Conservation (phyloP, 2,797 vertebrate genomes). For the Rhincodon typus region DNA sequence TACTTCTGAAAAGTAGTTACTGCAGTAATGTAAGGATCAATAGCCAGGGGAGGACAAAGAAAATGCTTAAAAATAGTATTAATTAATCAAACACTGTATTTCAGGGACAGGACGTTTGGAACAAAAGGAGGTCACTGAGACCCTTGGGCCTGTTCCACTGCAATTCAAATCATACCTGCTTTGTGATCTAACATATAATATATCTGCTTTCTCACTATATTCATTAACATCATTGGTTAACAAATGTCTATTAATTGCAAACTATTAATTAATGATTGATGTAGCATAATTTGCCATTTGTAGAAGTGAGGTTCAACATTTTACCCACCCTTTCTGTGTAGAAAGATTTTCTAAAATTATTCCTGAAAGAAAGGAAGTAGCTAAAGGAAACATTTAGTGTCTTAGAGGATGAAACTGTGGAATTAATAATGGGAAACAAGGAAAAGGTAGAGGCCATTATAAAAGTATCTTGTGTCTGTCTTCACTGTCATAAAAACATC, state of each 20-base stretch:
- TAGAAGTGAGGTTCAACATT: not conserved
- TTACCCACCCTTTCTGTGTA: not conserved
- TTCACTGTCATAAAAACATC: no score
- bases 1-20: not conserved
- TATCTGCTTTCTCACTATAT: not conserved
- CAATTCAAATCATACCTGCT: not conserved
- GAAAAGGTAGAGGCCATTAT: no score
- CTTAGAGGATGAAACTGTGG: no score
- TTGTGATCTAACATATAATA: not conserved
- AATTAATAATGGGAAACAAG: no score
- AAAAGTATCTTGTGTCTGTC: no score
- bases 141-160: not conserved
- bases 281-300: not conserved
- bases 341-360: not conserved
- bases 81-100: not conserved
- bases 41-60: not conserved
- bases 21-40: not conserved
- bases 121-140: not conserved
- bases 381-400: no score
- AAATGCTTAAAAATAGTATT: not conserved
- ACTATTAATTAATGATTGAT: not conserved
- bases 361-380: not conserved
- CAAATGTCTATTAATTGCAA: not conserved
- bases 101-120: not conserved
- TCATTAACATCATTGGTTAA: not conserved